Evolutionary conservation across 2,888 invertebrate species (phyloP).

Genomic region (Slavum lentiscoides): DNA sequence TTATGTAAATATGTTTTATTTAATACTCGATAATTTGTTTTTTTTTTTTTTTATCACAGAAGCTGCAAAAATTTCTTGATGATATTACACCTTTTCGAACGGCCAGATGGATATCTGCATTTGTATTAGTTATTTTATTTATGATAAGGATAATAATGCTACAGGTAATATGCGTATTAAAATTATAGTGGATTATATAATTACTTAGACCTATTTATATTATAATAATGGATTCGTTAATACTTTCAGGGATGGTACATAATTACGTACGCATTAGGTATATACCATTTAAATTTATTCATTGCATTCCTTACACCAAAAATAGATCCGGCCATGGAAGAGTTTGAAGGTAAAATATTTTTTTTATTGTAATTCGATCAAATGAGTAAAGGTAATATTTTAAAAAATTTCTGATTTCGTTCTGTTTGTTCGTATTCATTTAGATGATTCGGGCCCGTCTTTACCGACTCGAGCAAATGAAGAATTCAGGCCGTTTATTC

Average conservation of each 20-base stretch:
- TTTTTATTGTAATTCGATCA: slow-evolving; percentile 54
- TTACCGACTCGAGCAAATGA: slow-evolving; percentile 93
- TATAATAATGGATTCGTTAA: not conserved
- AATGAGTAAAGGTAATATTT: slow-evolving; percentile 57
- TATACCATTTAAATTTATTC: slow-evolving; percentile 98
- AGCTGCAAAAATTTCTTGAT: slow-evolving; percentile 84
- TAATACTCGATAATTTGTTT: not conserved
- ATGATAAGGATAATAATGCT: slow-evolving; percentile 78
- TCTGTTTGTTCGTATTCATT: slow-evolving; percentile 25
- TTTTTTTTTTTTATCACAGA: slow-evolving; percentile 60
- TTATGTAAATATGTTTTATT: not conserved
- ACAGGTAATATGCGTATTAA: slow-evolving; percentile 66
- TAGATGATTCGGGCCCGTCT: slow-evolving; percentile 84
- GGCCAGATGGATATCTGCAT: slow-evolving; percentile 78
- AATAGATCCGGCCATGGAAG: slow-evolving; percentile 74
- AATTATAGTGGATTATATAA: not conserved
- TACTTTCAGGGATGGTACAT: slow-evolving; percentile 95
- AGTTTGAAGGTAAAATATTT: slow-evolving; percentile 57
- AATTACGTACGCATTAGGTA: slow-evolving; percentile 97
- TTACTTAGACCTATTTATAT: too few relatives aligned
- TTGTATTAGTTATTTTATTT: slow-evolving; percentile 73
- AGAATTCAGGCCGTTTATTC: slow-evolving; percentile 97
- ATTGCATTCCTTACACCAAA: slow-evolving; percentile 99
- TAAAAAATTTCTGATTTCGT: slow-evolving; percentile 49
- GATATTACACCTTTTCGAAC: slow-evolving; percentile 81